Evolutionary conservation across 2,797 vertebrate species (phyloP).

Genomic region (Gambelia wislizenii): DNA sequence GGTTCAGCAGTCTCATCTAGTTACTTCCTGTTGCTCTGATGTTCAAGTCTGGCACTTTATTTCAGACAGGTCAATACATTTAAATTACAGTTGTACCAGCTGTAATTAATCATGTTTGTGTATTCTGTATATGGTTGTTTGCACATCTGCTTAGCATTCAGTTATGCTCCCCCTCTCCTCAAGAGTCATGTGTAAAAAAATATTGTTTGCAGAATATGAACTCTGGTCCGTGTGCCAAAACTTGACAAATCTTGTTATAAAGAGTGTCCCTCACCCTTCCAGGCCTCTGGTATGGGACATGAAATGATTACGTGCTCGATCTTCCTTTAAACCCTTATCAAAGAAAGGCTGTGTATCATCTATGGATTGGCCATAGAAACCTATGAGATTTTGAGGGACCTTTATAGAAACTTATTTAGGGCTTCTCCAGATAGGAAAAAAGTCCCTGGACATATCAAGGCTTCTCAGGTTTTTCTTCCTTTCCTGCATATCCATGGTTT

Average conservation of each 20-base stretch:
- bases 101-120: conserved; percentile 76
- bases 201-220: background rate
- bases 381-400: background rate
- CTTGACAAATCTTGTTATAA: background rate
- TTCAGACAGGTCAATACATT: conserved; percentile 80
- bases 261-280: background rate
- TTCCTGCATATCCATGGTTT: too few species aligned
- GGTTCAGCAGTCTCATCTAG: conserved; percentile 77
- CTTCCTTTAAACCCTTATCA: background rate
- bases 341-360: background rate
- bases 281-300: too few species aligned
- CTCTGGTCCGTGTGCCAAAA: background rate
- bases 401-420: background rate
- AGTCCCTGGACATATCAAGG: too few species aligned
- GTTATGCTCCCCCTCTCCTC: background rate
- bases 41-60: conserved; percentile 74
- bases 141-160: conserved; percentile 61
- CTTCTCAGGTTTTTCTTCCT: too few species aligned
- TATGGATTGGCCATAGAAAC: background rate
- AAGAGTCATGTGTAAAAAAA: conserved; percentile 3
- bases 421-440: too few species aligned
- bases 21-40: conserved; percentile 79
- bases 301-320: background rate
- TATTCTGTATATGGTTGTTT: conserved; percentile 72
- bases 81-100: conserved; percentile 77